Evolutionary conservation across 1,140 invertebrate genomes (phyloP).

Genomic region (Tribolium madens): DNA sequence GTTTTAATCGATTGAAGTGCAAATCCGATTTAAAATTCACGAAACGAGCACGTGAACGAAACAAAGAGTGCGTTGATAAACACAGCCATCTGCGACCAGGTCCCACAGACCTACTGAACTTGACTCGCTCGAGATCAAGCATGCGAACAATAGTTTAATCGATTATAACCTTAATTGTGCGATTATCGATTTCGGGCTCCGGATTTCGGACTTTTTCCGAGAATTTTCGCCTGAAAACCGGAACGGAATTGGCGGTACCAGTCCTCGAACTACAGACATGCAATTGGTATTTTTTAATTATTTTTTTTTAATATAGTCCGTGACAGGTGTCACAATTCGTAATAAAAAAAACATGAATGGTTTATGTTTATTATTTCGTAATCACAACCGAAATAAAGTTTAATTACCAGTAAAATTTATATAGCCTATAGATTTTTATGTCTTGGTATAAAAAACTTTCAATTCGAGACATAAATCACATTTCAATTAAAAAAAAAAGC

Average conservation of each 20-base stretch:
- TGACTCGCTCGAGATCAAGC: slow-evolving; percentile 37
- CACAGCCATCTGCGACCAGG: slow-evolving; percentile 2
- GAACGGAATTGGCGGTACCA: not conserved
- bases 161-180: slow-evolving; percentile 41
- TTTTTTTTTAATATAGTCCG: not conserved
- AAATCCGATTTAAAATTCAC: too few species aligned
- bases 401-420: not conserved
- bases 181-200: slow-evolving; percentile 39
- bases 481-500: not conserved
- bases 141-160: slow-evolving; percentile 44
- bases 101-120: slow-evolving; percentile 39
- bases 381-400: not conserved
- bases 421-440: not conserved
- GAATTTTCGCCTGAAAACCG: not conserved
- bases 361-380: not conserved
- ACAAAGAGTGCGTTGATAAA: not conserved
- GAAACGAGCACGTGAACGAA: slow-evolving; percentile 2
- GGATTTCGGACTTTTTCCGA: slow-evolving; percentile 14
- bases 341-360: not conserved
- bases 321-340: not conserved
- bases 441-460: not conserved
- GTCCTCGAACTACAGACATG: too few species aligned
- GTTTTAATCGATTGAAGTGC: not conserved
- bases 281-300: too few species aligned
- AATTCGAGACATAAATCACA: not conserved